Base-by-base conservation (phyloP, 2,113 vertebrate species). In the Emydocephalus ijimae region DNA sequence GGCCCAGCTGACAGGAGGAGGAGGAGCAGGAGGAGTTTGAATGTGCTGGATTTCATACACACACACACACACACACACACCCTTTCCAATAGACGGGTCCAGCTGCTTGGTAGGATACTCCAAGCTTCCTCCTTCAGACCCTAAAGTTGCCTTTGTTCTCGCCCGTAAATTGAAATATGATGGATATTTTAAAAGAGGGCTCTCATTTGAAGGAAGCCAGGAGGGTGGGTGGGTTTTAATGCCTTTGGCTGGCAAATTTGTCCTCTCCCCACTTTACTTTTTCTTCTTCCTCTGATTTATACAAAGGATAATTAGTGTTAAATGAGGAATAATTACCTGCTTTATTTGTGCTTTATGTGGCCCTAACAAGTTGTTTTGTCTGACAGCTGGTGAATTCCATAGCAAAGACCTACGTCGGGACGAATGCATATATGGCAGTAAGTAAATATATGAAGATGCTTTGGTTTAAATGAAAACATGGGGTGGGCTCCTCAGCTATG, bases 311-410 rank as follows among this genome's bases (percentile, higher is more conserved):
- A 95, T 97, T 97, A 97, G 97, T 97, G 97, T 98, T 98, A 98
- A 98, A 98, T 96, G 98, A 98, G 96, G 97, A 98, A 98, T 98
- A 98, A 98, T 98, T 98, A 96, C 97, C 98, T 98, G 96, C 98
- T 98, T 98, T 98, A 98, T 98, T 97, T 97, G 97, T 97, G 97
- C 97, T 97, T 98, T 98, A 97, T 97, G 96, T 98, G 95, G 97
- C 97, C 97, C 96, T 98, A 97, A 98, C 97, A 98, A 97, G 90
- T 97, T 98, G 97, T 96, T 98, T 98, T 98, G 93, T 96, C 97
- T 98, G 97, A 93, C 98, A 99, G 99, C 97, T 99, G 98, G 99
- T 99, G 97, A 99, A 99, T 98, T 99, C 99, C 92, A 99, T 99
- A 92, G 99, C 99, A 96, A 99, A 99, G 98, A 99, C 99, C 34